These are phyloP conservation scores for Alcedo quadribrachys DNA, from an alignment of 2,797 vertebrate species.

Conservation along the genomic window DNA sequence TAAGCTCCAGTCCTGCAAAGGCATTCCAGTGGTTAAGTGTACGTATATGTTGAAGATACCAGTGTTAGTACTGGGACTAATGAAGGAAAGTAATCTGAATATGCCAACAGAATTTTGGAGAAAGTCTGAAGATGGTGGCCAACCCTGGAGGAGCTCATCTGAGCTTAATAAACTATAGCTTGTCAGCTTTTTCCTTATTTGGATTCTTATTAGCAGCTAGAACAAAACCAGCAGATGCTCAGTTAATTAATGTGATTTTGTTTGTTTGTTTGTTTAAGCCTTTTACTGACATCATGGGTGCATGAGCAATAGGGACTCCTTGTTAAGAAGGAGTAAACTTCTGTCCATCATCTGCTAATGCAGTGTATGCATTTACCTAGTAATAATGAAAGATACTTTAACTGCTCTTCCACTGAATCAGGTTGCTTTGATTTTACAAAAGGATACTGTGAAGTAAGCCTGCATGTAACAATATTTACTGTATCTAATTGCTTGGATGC, in stretches of 20 bases:
- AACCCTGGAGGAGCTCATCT: not conserved
- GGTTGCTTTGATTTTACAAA: not conserved
- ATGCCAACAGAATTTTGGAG: not conserved
- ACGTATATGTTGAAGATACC: not conserved
- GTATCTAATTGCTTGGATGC: not conserved
- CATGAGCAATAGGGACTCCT: not conserved
- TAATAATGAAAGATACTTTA: not conserved
- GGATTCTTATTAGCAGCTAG: not conserved
- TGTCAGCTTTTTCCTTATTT: not conserved
- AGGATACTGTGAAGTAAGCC: not conserved
- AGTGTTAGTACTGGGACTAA: not conserved
- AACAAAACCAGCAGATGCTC: not conserved
- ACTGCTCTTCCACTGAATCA: not conserved
- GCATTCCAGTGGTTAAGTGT: not conserved
- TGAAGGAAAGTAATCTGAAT: not conserved
- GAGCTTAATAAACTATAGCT: not conserved
- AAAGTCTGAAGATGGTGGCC: not conserved
- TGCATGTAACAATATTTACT: not conserved
- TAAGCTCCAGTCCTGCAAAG: not conserved
- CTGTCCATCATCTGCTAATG: not conserved
- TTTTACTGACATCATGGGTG: not conserved
- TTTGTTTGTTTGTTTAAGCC: constrained; percentile 8
- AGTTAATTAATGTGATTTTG: not conserved
- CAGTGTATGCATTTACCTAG: not conserved
- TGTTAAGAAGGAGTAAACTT: not conserved